phyloP scores from a whole-genome alignment of 2,888 invertebrate genomes.

The Thereva nobilitata region DNA sequence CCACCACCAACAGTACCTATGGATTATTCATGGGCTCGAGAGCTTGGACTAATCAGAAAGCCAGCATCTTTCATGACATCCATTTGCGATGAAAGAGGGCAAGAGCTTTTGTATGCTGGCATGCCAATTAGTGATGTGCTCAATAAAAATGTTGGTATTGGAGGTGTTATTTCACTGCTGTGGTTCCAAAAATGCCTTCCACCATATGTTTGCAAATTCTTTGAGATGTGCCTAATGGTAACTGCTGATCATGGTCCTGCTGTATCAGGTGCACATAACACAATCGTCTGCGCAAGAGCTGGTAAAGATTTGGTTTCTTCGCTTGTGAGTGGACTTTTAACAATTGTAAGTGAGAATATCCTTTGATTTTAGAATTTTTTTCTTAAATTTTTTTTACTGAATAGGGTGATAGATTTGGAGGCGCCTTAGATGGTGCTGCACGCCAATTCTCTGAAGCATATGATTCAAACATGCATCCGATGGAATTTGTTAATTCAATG shows the following conservation, averaged over 20 bases:
- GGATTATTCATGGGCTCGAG: slow-evolving; percentile 98
- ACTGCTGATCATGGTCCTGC: slow-evolving; percentile 99
- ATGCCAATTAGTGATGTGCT: slow-evolving; percentile 87
- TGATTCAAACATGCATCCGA: slow-evolving; percentile 90
- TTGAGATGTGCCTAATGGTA: slow-evolving; percentile 98
- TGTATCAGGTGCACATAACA: slow-evolving; percentile 98
- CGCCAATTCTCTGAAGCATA: slow-evolving; percentile 96
- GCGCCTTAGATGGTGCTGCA: slow-evolving; percentile 97
- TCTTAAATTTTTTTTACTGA: slow-evolving; percentile 7
- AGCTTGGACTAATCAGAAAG: slow-evolving; percentile 95
- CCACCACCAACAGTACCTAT: slow-evolving; percentile 99
- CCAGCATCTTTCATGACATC: slow-evolving; percentile 99
- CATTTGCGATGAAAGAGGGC: slow-evolving; percentile 98
- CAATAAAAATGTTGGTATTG: slow-evolving; percentile 94
- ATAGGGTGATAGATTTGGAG: slow-evolving; percentile 97
- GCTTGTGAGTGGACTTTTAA: slow-evolving; percentile 92
- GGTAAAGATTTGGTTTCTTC: slow-evolving; percentile 97
- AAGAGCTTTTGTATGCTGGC: slow-evolving; percentile 95
- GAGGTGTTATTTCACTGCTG: slow-evolving; percentile 93
- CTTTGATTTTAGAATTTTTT: background rate
- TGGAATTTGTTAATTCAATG: slow-evolving; percentile 98
- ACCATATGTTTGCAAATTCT: slow-evolving; percentile 91
- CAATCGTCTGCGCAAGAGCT: slow-evolving; percentile 95
- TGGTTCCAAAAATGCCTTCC: slow-evolving; percentile 99
- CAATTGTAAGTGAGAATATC: slow-evolving; percentile 76